Percentiles rank a stretch among this genome's conserved stretches.
Conservation (phyloP, 2,113 vertebrate species). For the Amia ocellicauda region DNA sequence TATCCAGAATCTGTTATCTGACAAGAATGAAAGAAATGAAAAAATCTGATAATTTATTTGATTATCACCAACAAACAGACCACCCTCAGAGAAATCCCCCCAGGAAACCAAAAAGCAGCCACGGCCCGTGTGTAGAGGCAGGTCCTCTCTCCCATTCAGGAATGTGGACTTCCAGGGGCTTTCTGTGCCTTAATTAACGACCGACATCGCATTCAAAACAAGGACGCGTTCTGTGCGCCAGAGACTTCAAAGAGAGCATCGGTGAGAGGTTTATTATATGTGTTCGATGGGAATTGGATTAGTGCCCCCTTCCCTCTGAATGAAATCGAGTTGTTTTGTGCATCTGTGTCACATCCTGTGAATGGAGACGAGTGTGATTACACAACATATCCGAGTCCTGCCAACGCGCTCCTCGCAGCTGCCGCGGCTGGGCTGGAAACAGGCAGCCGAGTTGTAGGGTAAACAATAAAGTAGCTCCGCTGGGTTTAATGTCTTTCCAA, state of each 20-base stretch:
- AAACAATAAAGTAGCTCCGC: neutral
- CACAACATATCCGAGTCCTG: neutral
- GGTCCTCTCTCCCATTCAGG: neutral
- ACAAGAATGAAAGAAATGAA: conserved; percentile 18
- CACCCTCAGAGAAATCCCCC: conserved; percentile 23
- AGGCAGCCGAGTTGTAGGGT: neutral
- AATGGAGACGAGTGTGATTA: neutral
- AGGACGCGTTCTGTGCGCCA: neutral
- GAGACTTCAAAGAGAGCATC: neutral
- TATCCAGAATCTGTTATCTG: conserved; percentile 21
- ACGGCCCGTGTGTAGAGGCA: neutral
- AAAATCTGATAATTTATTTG: conserved; percentile 36
- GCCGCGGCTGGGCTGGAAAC: neutral
- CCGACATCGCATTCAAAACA: neutral
- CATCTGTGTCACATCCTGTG: neutral
- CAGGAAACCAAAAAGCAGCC: neutral
- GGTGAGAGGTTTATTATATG: neutral
- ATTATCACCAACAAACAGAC: conserved; percentile 23
- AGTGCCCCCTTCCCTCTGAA: neutral
- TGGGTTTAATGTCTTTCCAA: conserved; percentile 4
- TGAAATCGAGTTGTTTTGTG: neutral
- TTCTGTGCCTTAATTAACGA: neutral
- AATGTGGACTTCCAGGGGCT: neutral
- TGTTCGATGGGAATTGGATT: neutral
- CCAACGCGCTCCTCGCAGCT: neutral